These are phyloP conservation scores for Rosalia funebris DNA, from an alignment of 2,888 invertebrate genomes.

Conservation along the genomic window DNA sequence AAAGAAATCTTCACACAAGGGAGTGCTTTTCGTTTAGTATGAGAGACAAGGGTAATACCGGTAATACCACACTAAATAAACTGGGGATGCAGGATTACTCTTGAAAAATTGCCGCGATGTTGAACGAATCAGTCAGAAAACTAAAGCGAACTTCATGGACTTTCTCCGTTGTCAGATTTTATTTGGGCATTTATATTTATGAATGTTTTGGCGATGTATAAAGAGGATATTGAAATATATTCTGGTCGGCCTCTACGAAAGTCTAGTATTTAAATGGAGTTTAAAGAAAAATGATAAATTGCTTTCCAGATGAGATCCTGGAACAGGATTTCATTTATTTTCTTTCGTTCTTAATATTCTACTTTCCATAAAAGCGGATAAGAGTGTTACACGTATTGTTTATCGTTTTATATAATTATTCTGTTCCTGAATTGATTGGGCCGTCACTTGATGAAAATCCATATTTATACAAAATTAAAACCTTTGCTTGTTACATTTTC, in stretches of 20 bases:
- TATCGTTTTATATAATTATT: too few relatives aligned
- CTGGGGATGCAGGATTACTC: slow-evolving; percentile 54
- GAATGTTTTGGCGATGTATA: background rate
- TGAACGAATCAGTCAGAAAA: slow-evolving; percentile 21
- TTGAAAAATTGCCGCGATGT: slow-evolving; percentile 55
- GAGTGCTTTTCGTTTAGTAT: slow-evolving; percentile 41
- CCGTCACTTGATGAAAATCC: too few relatives aligned
- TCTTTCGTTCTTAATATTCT: too few relatives aligned
- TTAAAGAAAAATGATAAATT: background rate
- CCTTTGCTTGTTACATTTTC: too few relatives aligned
- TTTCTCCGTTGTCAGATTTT: background rate
- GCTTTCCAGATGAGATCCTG: too few relatives aligned
- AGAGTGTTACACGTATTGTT: too few relatives aligned
- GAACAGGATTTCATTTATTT: too few relatives aligned
- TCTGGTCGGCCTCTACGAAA: background rate
- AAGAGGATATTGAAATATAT: slow-evolving; percentile 1
- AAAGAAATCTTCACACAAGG: slow-evolving; percentile 38
- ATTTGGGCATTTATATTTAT: slow-evolving; percentile 6
- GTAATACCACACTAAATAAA: slow-evolving; percentile 57
- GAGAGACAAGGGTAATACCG: slow-evolving; percentile 50
- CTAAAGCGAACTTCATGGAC: background rate
- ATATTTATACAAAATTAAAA: too few relatives aligned
- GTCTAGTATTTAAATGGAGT: background rate
- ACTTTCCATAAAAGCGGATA: too few relatives aligned
- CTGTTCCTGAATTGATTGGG: too few relatives aligned